Evolutionary conservation across 2,113 vertebrate species (phyloP).

Genomic region (Cottus gobio): DNA sequence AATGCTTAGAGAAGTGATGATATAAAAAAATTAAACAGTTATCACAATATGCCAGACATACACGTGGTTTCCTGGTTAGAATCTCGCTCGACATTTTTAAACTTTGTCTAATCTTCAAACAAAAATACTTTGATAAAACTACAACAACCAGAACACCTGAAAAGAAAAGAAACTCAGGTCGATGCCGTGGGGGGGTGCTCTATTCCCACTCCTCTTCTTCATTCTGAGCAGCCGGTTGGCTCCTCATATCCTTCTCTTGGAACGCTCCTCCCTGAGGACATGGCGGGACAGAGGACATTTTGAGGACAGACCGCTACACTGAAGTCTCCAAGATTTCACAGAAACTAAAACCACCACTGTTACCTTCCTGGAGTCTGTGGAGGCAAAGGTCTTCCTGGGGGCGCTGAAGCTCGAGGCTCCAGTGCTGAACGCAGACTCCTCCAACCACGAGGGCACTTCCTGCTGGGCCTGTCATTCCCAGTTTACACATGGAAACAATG

Average conservation of each 20-base stretch:
- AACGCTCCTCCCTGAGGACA: constrained; percentile 39
- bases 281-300: not conserved
- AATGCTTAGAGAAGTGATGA: not conserved
- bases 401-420: constrained; percentile 62
- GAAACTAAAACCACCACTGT: accelerated
- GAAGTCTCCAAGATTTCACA: not conserved
- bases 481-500: too few relatives aligned
- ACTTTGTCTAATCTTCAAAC: not conserved
- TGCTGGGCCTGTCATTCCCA: constrained; percentile 88
- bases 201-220: constrained; percentile 80
- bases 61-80: not conserved
- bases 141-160: constrained; percentile 4
- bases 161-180: constrained; percentile 15
- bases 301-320: not conserved
- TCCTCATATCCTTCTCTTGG: not conserved
- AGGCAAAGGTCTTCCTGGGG: constrained; percentile 72
- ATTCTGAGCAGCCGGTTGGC: constrained; percentile 2
- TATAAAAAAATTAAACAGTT: not conserved
- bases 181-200: not conserved
- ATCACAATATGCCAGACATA: not conserved
- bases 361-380: constrained; percentile 87
- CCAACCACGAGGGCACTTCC: constrained; percentile 92
- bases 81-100: constrained; percentile 7
- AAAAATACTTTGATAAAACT: constrained; percentile 38
- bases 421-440: constrained; percentile 85